Base-by-base conservation (phyloP, 2,888 invertebrate species). In the Eristalinus aeneus region DNA sequence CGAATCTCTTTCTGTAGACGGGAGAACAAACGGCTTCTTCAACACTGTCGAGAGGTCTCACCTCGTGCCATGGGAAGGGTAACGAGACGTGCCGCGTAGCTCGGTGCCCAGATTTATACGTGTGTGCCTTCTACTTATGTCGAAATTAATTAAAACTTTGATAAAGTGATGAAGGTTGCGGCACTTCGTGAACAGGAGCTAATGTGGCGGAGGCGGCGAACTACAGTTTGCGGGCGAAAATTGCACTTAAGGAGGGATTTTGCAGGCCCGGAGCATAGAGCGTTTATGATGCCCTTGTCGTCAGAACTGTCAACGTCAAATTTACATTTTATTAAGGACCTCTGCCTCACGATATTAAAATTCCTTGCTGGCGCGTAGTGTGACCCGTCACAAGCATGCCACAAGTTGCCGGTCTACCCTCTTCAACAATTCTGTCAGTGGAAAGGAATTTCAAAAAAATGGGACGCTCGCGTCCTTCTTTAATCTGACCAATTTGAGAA, bases 91-190 rank as follows among this genome's bases (percentile, higher is more conserved):
- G 39, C 65, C 31, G 31, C 22, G 23, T 23, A 67, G 31, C 23
- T 34, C 23, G 11, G 32, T 58, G 20, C 68, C 22, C 61, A 61
- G 53, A 53, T 58, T 64, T 54, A 53, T 11, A 31, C 39, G 16
- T 61, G 39, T n/a, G 53, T 34, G 46, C 53, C 46, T 31, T 39
- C n/a, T 63, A 63, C 68, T 67, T 60, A 56, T 68, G 85, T 77
- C 76, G 61, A 77, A 81, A 85, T 85, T 77, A 80, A 85, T 85
- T 85, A 81, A 77, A 85, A 85, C 68, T 77, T 71, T 67, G 54
- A 36, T 53, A 53, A 67, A 67, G 58, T 64, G 64, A 65, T 46
- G 77, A 65, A 58, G 71, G 69, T 58, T 78, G 11, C 39, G 58
- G 39, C 69, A 8, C 9, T 39, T 58, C 56, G 6, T 34, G 22